Base-by-base conservation (phyloP, 35 echinoderm and acorn worm species). In the Eucidaris tribuloides region DNA sequence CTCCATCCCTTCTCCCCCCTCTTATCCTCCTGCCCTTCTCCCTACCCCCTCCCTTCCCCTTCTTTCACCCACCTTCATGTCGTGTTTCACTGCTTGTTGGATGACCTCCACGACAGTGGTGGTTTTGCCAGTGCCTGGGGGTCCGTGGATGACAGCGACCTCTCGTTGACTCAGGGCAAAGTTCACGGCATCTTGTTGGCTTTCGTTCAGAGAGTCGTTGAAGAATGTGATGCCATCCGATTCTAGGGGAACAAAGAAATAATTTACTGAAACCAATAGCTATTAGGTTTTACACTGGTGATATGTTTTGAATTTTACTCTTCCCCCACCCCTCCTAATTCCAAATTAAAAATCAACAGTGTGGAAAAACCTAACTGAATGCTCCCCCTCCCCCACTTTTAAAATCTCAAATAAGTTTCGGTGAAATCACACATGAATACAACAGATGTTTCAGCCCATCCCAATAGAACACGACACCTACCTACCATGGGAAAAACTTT, bases 51-150 rank as follows among this genome's bases (percentile, higher is more conserved):
- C n/a, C n/a, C n/a, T n/a, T n/a, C n/a, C n/a, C n/a, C n/a, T n/a
- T n/a, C 43, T 56, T 81, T 46, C 39, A n/a, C 48, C 50, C 61
- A 97, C 94, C 94, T 97, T 97, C 71, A 89, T 41, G 58, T 87
- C 78, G 13, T 86, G 87, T 30, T 87, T 81, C 23, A 98, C 90
- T 29, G 90, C 82, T 56, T 98, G 95, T 49, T 44, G 77, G 58
- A 98, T 97, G 24, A 93, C 80, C 79, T 98, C 95, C 22, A 98
- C 83, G 1, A 98, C 82, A 0, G 95, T 98, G 0, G 95, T 98
- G 45, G 90, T 98, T 46, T 98, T 93, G 0, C 95, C 95, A 28
- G 95, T 98, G 34, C 95, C 95, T 7, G 95, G 95, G 25, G 95
- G 95, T 5, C 95, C 95, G 39, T 98, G 95, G 38, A 98, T 98